phyloP scores from a whole-genome alignment of 2,888 invertebrate species.

The Plagiodera versicolora region DNA sequence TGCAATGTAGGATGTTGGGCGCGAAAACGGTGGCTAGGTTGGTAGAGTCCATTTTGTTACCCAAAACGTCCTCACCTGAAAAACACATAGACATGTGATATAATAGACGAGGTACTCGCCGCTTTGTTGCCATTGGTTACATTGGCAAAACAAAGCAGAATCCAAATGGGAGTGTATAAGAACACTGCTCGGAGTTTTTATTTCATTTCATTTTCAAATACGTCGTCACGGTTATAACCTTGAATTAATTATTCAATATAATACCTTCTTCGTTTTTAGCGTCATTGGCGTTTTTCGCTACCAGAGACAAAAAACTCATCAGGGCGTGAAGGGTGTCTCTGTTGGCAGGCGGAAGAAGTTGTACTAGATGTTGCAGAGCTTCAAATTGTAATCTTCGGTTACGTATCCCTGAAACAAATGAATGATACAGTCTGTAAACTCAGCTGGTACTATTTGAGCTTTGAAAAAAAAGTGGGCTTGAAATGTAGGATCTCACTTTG shows the following conservation, averaged over 20 bases:
- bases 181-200: no score
- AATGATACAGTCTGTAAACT: neutral
- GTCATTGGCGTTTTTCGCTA: slow-evolving; percentile 74
- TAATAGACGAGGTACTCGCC: no score
- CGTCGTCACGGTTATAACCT: no score
- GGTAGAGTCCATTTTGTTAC: slow-evolving; percentile 92
- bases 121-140: no score
- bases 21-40: slow-evolving; percentile 94
- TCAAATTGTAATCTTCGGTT: slow-evolving; percentile 81
- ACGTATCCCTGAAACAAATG: slow-evolving; percentile 71
- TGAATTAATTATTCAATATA: neutral
- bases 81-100: neutral
- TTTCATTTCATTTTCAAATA: no score
- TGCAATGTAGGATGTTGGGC: slow-evolving; percentile 86
- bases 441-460: neutral
- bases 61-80: slow-evolving; percentile 63
- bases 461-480: neutral
- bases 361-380: slow-evolving; percentile 80
- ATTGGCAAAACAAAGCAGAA: no score
- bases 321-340: slow-evolving; percentile 86
- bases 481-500: slow-evolving; percentile 70
- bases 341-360: slow-evolving; percentile 83
- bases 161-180: no score
- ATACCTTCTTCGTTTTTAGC: slow-evolving; percentile 51
- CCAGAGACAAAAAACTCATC: slow-evolving; percentile 77